Evolutionary conservation across 92 coral and sea anemone species (phyloP).

Genomic region (Siderastrea radians): DNA sequence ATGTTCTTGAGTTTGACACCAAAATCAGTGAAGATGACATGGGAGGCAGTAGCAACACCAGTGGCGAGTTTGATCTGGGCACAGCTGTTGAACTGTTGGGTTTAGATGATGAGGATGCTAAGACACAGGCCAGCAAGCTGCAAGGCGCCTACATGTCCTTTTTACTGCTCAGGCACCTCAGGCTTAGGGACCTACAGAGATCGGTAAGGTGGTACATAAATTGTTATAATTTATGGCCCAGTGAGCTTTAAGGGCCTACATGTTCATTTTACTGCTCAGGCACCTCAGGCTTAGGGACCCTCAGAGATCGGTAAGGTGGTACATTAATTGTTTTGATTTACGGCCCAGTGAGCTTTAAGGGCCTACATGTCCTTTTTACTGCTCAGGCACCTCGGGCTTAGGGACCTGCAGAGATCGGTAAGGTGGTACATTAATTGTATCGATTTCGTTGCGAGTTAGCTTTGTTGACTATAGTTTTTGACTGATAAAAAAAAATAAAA

Average conservation of each 20-base stretch:
- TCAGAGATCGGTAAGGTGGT: constrained; percentile 88
- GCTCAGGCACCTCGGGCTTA: constrained; percentile 90
- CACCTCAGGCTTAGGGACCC: constrained; percentile 95
- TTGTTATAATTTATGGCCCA: constrained; percentile 35
- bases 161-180: constrained; percentile 89
- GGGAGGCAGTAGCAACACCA: constrained; percentile 74
- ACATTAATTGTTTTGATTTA: no score
- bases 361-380: constrained; percentile 96
- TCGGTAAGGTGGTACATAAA: constrained; percentile 64
- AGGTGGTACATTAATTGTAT: constrained; percentile 3
- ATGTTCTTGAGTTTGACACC: constrained; percentile 92
- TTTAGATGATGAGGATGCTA: constrained; percentile 88
- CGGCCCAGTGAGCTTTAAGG: constrained; percentile 83
- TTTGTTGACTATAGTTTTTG: no score
- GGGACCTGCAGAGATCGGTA: constrained; percentile 97
- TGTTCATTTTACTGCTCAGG: constrained; percentile 91
- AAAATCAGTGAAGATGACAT: constrained; percentile 90
- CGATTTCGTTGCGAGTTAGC: no score
- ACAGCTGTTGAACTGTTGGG: constrained; percentile 96
- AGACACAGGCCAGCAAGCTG: constrained; percentile 76
- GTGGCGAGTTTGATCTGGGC: constrained; percentile 91
- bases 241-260: constrained; percentile 93
- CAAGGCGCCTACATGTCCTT: constrained; percentile 99
- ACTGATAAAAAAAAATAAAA: neutral
- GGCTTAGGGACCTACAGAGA: constrained; percentile 96